Evolutionary conservation across 92 coral and sea anemone genomes (phyloP), one percentile per base, ranked within the genome.

Genomic region (Scolanthus callimorphus): DNA sequence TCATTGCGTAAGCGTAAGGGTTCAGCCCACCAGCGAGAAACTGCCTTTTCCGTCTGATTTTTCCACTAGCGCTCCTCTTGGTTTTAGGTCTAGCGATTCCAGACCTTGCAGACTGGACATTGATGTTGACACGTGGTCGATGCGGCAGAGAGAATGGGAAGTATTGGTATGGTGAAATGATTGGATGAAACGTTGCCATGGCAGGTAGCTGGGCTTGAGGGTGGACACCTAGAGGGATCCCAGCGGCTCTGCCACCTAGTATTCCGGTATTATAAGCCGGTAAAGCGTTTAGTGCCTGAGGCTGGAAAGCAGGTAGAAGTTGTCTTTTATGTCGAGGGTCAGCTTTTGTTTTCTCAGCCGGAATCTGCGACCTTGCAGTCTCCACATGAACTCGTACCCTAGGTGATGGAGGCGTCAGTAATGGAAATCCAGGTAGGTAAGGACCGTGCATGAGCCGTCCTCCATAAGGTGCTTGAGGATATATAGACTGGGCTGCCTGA

Each of bases 121-220:
- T 94, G n/a, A 94, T 85, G 31, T 81, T 89, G 12, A 94, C 99
- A 44, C 65, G 84, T 2, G 99, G 99, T 31, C 90, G 81, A 29
- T 26, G 60, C 17, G 51, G 68, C 10, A 34, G 63, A 24, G 59
- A 62, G n/a, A 60, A 31, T 11, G 76, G 60, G 13, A 78, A 55
- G 24, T 53, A 62, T 20, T 69, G 75, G 51, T 49, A 69, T n/a
- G 83, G 83, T 26, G 58, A 20, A 45, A 57, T 27, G 19, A 29
- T 9, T 44, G 75, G 75, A 13, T 28, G 65, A 23, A 19, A 15
- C 11, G 20, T 19, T 21, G 11, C 26, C 10, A 20, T 29, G 2
- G 37, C 60, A 41, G 39, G 37, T 21, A 19, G 43, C 55, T 53
- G 73, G 0, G 73, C 27, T 22, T 51, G 50, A 17, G 50, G 29